These are phyloP conservation scores for Muntiacus muntjak DNA, from an alignment of 2,113 vertebrate species.

Conservation along the genomic window DNA sequence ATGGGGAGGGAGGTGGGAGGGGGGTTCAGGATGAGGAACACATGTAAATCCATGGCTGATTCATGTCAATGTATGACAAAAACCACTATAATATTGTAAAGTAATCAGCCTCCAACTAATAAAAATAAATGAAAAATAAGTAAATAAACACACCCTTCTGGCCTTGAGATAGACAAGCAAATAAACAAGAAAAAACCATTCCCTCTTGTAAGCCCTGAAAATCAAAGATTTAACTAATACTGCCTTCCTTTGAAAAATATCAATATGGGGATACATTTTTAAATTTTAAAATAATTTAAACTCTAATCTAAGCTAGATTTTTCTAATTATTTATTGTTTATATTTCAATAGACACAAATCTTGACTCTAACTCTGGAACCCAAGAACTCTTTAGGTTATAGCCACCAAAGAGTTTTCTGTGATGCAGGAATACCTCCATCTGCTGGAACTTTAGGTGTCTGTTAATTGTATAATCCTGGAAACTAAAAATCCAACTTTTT, in stretches of 20 bases:
- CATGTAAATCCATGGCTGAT: no score
- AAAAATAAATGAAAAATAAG: no score
- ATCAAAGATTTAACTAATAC: not conserved
- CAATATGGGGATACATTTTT: not conserved
- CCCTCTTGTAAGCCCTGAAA: not conserved
- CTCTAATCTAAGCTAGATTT: not conserved
- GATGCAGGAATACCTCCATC: not conserved
- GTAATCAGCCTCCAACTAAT: no score
- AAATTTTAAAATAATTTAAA: constrained; percentile 19
- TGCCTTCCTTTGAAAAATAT: not conserved
- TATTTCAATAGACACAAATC: constrained; percentile 21
- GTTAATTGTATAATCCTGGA: not conserved
- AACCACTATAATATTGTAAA: no score
- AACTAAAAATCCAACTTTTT: not conserved
- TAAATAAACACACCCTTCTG: not conserved
- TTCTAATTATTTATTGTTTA: constrained; percentile 6
- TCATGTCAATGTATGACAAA: no score
- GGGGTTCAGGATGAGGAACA: no score
- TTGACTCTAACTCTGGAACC: not conserved
- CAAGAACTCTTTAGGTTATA: constrained; percentile 1
- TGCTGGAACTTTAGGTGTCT: not conserved
- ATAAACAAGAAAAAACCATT: not conserved
- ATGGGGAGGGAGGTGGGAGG: no score
- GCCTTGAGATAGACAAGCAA: not conserved
- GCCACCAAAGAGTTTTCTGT: not conserved